Base-by-base conservation (phyloP, 1,140 invertebrate species). In the Aphidius ervi region DNA sequence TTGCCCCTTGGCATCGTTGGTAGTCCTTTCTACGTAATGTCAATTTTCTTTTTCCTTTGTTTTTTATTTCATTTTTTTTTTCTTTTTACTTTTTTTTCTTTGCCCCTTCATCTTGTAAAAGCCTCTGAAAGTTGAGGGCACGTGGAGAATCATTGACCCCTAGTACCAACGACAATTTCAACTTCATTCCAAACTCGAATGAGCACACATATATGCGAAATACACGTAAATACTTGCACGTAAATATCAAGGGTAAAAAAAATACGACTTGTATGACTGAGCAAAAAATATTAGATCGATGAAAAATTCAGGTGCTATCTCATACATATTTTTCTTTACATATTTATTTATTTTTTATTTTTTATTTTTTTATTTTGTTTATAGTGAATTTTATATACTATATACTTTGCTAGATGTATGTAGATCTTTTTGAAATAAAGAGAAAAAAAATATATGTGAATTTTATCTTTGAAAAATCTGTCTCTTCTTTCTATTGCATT, bases 381-480 rank as follows among this genome's bases (percentile, higher is more conserved):
- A 54, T 37, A n/a, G 52, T 8, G 7, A 10, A 7, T 39, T 54
- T 54, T 54, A n/a, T 37, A 54, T 39, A 37, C 52, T 41, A 9
- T n/a, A 40, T 10, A 41, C 23, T 31, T 1, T 31, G 1, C 23
- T 31, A 4, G 23, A 31, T 31, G 23, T 31, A 31, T 31, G 23
- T 31, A 31, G 23, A 31, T 31, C 23, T 31, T 31, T 31, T 31
- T 31, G 23, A 31, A 31, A 31, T 31, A 31, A 31, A 31, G 4
- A 31, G 23, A 31, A 31, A 31, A 31, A 31, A 31, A 31, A 31
- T 31, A 31, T 4, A 56, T 41, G 9, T 10, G 60, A 46, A 31
- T 62, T 62, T 58, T 49, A 62, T 62, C 56, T 58, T 23, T 42
- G 42, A 58, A 55, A 62, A 55, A 62, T 55, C 61, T 62, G 61